Evolutionary conservation across 2,888 invertebrate species (phyloP), one percentile per base, ranked within the genome.

Genomic region (Xestia ashworthii): DNA sequence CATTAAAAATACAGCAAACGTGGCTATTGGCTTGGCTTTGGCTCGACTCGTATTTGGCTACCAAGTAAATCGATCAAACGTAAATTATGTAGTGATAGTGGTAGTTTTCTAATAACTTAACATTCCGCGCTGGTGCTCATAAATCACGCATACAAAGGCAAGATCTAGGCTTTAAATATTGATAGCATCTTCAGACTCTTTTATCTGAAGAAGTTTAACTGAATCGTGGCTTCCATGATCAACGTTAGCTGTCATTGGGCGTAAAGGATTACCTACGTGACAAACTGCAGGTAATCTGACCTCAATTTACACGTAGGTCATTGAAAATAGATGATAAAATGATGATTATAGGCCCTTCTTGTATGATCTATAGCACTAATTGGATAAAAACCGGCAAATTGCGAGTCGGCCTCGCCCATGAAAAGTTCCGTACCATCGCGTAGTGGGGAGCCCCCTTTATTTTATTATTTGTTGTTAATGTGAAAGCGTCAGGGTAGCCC

Each of bases 171-270:
- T 58, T 6, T 25, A 25, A 25, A 58, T 58, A 58, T 16, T 19
- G 5, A 46, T 19, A 44, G 25, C 16, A 22, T 46, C 69, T n/a
- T 46, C 16, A 32, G 44, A 32, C 5, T 14, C 14, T 14, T 0
- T 14, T 25, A 25, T 6, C 14, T 14, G 0, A 25, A 25, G 58
- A 25, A 58, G 6, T 25, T 58, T 58, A 41, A 44, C n/a, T 44
- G 8, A 65, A 73, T 25, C 11, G n/a, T 75, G 14, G 55, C n/a
- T 38, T 74, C 19, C n/a, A 46, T 58, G 76, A 75, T 48, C 5
- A 48, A 25, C 48, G 14, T 46, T n/a, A n/a, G n/a, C 1, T 8
- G 44, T 44, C 6, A 50, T 14, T 11, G 0, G 41, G 41, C 22
- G 8, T 73, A 22, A 41, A 44, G 12, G 4, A 41, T 41, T 53